These are phyloP conservation scores for Carlito syrichta DNA, from an alignment of 2,113 vertebrate species.

Conservation along the genomic window DNA sequence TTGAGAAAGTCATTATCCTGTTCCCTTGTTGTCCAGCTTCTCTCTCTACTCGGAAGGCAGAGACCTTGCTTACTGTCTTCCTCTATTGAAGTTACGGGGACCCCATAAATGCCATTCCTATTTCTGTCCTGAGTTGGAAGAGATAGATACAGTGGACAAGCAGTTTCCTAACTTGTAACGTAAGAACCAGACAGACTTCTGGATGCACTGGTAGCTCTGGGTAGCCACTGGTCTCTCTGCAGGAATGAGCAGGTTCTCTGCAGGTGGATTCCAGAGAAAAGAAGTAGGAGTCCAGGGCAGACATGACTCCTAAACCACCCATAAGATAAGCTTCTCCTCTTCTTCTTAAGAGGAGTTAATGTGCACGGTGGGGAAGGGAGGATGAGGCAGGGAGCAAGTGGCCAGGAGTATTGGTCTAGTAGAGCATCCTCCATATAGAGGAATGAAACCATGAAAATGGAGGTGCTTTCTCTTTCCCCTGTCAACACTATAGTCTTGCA, in stretches of 20 bases:
- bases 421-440: background rate
- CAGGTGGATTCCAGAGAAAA: background rate
- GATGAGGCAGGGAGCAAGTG: background rate
- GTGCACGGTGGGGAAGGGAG: fast-evolving
- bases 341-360: background rate
- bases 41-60: background rate
- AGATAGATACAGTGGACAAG: background rate
- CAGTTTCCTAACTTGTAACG: background rate
- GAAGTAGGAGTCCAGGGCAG: background rate
- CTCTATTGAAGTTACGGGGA: background rate
- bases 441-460: fast-evolving
- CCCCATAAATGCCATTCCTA: background rate
- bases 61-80: background rate
- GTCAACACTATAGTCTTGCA: fast-evolving
- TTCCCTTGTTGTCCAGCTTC: background rate
- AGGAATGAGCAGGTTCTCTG: background rate
- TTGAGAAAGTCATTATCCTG: background rate
- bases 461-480: background rate
- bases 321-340: background rate
- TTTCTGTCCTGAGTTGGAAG: background rate
- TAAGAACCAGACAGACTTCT: background rate
- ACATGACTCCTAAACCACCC: background rate
- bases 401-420: background rate
- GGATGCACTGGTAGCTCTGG: background rate
- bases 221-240: background rate